Evolutionary conservation across 2,888 invertebrate genomes (phyloP).

Genomic region (Euspilapteryx auroguttella): DNA sequence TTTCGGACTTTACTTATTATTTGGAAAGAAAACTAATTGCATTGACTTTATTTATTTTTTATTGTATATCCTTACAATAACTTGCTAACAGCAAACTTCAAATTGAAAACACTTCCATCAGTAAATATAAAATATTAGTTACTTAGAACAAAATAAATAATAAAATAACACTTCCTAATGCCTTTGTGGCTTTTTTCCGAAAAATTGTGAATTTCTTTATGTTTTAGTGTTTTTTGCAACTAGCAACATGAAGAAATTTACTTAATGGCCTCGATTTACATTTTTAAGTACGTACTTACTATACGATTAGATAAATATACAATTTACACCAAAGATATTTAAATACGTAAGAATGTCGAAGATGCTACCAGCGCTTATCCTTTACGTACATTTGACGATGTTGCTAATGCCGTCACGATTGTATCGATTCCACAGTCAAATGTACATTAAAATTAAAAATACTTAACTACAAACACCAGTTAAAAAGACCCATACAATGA

Average conservation of each 20-base stretch:
- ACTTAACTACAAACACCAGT: not conserved
- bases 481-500: constrained; percentile 46
- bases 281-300: too few relatives aligned
- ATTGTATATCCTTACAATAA: constrained; percentile 43
- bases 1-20: too few relatives aligned
- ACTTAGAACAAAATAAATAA: constrained; percentile 57
- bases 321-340: too few relatives aligned
- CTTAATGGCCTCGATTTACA: constrained; percentile 55
- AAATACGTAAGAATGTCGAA: too few relatives aligned
- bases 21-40: too few relatives aligned
- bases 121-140: constrained; percentile 53
- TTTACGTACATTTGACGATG: too few relatives aligned
- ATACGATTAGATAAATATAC: constrained; percentile 22
- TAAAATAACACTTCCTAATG: constrained; percentile 46
- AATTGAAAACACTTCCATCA: constrained; percentile 33
- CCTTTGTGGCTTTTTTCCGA: constrained; percentile 38
- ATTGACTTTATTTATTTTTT: too few relatives aligned
- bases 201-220: constrained; percentile 40
- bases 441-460: constrained; percentile 10
- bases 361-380: too few relatives aligned
- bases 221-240: constrained; percentile 43
- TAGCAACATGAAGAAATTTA: constrained; percentile 44
- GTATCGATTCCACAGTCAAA: too few relatives aligned
- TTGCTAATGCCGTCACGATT: too few relatives aligned
- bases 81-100: constrained; percentile 47